Evolutionary conservation across 2,797 vertebrate genomes (phyloP), one percentile per base, ranked within the genome.

Genomic region (Podarcis lilfordi): DNA sequence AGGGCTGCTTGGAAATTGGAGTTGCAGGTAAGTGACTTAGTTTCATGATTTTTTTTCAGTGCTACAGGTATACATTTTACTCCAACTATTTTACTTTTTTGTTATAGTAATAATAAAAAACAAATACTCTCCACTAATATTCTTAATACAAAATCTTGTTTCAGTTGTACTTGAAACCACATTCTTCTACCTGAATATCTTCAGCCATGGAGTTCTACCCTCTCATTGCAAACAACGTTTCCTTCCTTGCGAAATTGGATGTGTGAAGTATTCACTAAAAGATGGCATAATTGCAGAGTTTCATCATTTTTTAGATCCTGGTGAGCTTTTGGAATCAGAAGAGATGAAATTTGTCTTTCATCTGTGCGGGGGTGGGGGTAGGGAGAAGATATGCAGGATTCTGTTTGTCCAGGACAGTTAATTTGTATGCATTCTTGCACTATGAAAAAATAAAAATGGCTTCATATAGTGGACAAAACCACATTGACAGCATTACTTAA

Each of bases 181-280:
- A 79, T 97, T 97, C 91, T 97, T 97, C 91, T 97, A 97, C 93
- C 74, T 98, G 91, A 96, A 97, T 87, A 96, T 97, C 79, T 97
- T 96, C 93, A 97, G 97, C 91, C 96, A 97, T 25, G 97, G 97
- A 15, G 95, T 96, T 85, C 94, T 98, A 87, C 97, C 97, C 0
- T 88, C 94, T 61, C 87, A 95, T 61, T 97, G 97, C 66, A 94
- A 94, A 29, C 97, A 97, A 90, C 97, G 96, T 75, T 98, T 97
- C 88, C 96, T 98, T 21, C 97, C 97, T 77, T 98, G 97, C 29
- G 97, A 98, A 95, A 97, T 97, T 82, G 97, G 96, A 45, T 98
- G 97, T 89, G 91, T 97, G 90, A 96, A 40, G 40, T 97, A 97
- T 40, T 97, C 97, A 64, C 93, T 97, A 0, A 96, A 92, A 32